These are phyloP conservation scores for Teleopsis dalmanni DNA, from an alignment of 1,140 invertebrate species.

Conservation along the genomic window DNA sequence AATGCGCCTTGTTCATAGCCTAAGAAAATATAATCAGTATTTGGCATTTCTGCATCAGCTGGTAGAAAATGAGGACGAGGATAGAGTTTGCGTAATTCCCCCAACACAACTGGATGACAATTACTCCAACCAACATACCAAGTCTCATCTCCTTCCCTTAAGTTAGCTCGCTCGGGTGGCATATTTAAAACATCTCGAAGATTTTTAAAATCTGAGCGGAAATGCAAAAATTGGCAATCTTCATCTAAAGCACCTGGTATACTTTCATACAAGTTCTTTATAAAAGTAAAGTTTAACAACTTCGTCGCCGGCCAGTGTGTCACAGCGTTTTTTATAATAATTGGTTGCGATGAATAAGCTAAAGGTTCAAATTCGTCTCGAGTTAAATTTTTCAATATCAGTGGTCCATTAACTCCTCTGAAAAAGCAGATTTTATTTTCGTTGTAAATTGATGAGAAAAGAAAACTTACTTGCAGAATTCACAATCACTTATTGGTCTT, in stretches of 20 bases:
- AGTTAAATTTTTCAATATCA: constrained; percentile 59
- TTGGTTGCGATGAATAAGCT: constrained; percentile 73
- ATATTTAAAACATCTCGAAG: constrained; percentile 73
- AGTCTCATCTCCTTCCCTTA: constrained; percentile 54
- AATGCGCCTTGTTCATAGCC: constrained; percentile 84
- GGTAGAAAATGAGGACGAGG: constrained; percentile 78
- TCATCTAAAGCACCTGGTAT: constrained; percentile 60
- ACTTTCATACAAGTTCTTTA: constrained; percentile 64
- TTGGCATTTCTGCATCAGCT: constrained; percentile 75
- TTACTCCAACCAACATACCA: constrained; percentile 95
- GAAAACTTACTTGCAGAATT: constrained; percentile 53
- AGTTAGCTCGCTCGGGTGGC: constrained; percentile 56
- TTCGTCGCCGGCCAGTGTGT: constrained; percentile 68
- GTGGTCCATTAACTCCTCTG: constrained; percentile 51
- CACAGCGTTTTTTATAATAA: constrained; percentile 71
- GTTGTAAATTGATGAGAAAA: not conserved
- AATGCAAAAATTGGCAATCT: constrained; percentile 85
- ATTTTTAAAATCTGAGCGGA: constrained; percentile 74
- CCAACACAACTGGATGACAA: constrained; percentile 71
- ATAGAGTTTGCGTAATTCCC: constrained; percentile 71
- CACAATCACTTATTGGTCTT: constrained; percentile 71
- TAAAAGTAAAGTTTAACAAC: constrained; percentile 65
- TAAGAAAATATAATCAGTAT: constrained; percentile 90
- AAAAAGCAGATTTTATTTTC: constrained; percentile 11
- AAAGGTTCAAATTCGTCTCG: constrained; percentile 57